Conservation (phyloP, 2,113 vertebrate genomes). For the Psilopsiagon aymara region DNA sequence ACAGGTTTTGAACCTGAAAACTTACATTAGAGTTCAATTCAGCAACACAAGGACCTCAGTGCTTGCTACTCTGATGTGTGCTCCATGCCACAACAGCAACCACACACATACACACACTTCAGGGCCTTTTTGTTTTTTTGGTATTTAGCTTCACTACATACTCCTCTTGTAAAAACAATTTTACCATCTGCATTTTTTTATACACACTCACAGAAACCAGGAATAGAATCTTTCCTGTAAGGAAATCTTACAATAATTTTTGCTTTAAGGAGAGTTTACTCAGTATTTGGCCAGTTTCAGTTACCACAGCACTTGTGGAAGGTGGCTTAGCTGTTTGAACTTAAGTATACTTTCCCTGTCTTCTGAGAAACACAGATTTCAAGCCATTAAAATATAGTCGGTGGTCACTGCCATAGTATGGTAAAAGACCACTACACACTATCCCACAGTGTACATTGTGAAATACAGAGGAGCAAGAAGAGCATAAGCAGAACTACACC, state of each 20-base stretch:
- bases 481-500: background rate
- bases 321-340: background rate
- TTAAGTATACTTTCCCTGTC: background rate
- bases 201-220: fast-evolving
- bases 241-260: background rate
- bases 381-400: background rate
- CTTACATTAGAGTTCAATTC: background rate
- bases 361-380: background rate
- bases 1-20: background rate
- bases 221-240: background rate
- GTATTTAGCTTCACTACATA: background rate
- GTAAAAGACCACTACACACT: background rate
- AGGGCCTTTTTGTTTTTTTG: background rate
- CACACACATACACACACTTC: background rate
- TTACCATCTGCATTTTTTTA: background rate
- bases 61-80: fast-evolving
- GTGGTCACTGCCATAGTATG: background rate
- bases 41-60: fast-evolving
- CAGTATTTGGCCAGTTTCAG: background rate
- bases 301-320: background rate
- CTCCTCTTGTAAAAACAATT: background rate
- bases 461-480: background rate
- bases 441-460: background rate
- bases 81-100: background rate
- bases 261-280: background rate